Conservation (phyloP, 2,888 invertebrate species). For the Pandemis corylana region DNA sequence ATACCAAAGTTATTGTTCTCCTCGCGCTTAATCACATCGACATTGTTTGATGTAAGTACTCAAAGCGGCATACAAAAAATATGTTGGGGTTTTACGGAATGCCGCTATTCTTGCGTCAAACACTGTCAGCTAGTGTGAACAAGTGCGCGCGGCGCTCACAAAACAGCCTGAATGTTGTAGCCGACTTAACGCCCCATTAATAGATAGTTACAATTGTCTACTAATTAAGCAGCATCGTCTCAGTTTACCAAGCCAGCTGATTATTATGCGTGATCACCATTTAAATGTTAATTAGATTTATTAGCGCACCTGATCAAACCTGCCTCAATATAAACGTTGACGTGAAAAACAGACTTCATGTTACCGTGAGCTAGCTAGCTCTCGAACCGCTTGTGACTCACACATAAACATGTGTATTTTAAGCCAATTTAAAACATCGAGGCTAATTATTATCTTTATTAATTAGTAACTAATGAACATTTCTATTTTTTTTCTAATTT, state of each 20-base stretch:
- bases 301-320: constrained; percentile 77
- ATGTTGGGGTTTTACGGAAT: constrained; percentile 22
- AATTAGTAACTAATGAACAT: constrained; percentile 32
- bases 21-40: constrained; percentile 6
- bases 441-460: constrained; percentile 33
- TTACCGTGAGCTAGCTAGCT: constrained; percentile 51
- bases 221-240: constrained; percentile 76
- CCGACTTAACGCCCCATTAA: constrained; percentile 69
- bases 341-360: constrained; percentile 54
- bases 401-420: constrained; percentile 51
- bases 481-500: constrained; percentile 26
- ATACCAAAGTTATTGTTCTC: constrained; percentile 4
- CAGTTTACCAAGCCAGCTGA: constrained; percentile 77
- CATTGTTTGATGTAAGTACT: constrained; percentile 3
- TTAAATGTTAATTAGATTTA: constrained; percentile 84
- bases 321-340: constrained; percentile 54
- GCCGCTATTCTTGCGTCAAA: constrained; percentile 59
- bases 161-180: constrained; percentile 60
- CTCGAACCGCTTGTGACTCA: constrained; percentile 54
- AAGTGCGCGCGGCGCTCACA: constrained; percentile 65
- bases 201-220: constrained; percentile 72
- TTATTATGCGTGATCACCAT: constrained; percentile 83
- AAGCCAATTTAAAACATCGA: constrained; percentile 21
- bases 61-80: constrained; percentile 15
- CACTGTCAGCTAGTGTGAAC: constrained; percentile 60